Base-by-base conservation (phyloP, 2,888 invertebrate species). In the Sminthurides aquaticus region DNA sequence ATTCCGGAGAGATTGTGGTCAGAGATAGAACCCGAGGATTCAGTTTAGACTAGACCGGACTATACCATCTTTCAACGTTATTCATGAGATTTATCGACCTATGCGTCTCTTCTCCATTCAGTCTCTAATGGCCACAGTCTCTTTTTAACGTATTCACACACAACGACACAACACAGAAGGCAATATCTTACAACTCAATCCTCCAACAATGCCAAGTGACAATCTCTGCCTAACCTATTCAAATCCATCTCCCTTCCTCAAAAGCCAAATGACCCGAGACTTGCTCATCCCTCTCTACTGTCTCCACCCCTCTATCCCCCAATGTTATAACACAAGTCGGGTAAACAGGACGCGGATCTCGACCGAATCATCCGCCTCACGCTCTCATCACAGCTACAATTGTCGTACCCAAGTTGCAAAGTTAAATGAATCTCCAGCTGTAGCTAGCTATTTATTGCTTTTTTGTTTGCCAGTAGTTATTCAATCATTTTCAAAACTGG, bases 11-110 rank as follows among this genome's bases (percentile, higher is more conserved):
- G 60, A 60, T 52, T 60, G 54, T 60, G 54, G 60, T 54, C 52
- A 56, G 43, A 57, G 61, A 62, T 57, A 49, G 43, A 27, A 27
- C 25, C n/a, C 49, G 20, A 22, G n/a, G n/a, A 26, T 29, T 52
- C 22, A 49, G 25, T 15, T 28, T 60, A n/a, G 61, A 55, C 24
- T 34, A 55, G 62, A 62, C 49, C 49, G 63, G 61, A 61, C 61
- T 29, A 27, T 49, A 28, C 54, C 26, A 52, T 61, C 55, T 60
- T 15, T 57, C 28, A 59, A 62, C 49, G 62, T 48, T 60, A 59
- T 64, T 64, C 64, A 64, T 64, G 64, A 64, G 60, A 60, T 64
- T 59, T 64, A 64, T 64, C 64, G 58, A 64, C 55, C 60, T 64
- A 54, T 34, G 5, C 55, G 52, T 54, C 55, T 60, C 63, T 52